Conservation (phyloP, 2,888 invertebrate genomes). For the Urechis unicinctus region DNA sequence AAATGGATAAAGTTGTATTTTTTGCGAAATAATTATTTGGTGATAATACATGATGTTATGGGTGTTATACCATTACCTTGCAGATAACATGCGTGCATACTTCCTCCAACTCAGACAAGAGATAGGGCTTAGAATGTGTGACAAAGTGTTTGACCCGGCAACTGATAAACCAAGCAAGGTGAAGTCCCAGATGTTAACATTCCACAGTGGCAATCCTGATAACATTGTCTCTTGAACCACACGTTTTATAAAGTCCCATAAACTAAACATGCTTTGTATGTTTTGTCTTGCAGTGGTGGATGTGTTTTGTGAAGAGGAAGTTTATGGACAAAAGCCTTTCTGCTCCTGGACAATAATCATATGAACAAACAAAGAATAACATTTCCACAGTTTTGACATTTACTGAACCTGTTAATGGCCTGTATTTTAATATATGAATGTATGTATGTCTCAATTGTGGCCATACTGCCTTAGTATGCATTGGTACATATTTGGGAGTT, state of each 20-base stretch:
- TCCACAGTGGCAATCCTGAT: background rate
- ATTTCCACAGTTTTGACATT: too few relatives aligned
- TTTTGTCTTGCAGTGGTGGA: slow-evolving; percentile 74
- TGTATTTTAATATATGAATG: too few relatives aligned
- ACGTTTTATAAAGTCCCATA: background rate
- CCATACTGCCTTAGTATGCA: too few relatives aligned
- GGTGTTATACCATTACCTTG: background rate
- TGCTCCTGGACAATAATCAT: slow-evolving; percentile 64
- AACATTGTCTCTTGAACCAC: background rate
- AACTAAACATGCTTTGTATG: background rate
- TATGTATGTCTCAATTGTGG: too few relatives aligned
- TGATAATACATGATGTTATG: background rate
- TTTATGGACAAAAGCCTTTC: slow-evolving; percentile 98
- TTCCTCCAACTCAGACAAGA: slow-evolving; percentile 92
- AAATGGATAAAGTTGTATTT: too few relatives aligned
- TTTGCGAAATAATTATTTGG: background rate
- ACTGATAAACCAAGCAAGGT: slow-evolving; percentile 91
- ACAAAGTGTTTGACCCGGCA: slow-evolving; percentile 81
- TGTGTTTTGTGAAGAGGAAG: slow-evolving; percentile 97
- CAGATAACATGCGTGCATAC: slow-evolving; percentile 87
- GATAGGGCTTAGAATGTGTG: slow-evolving; percentile 82
- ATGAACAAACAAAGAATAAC: too few relatives aligned
- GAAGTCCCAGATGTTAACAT: too few relatives aligned
- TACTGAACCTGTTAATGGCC: too few relatives aligned
- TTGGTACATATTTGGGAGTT: too few relatives aligned